Conservation (phyloP, 2,888 invertebrate species). For the Heteromurus nitidus region DNA sequence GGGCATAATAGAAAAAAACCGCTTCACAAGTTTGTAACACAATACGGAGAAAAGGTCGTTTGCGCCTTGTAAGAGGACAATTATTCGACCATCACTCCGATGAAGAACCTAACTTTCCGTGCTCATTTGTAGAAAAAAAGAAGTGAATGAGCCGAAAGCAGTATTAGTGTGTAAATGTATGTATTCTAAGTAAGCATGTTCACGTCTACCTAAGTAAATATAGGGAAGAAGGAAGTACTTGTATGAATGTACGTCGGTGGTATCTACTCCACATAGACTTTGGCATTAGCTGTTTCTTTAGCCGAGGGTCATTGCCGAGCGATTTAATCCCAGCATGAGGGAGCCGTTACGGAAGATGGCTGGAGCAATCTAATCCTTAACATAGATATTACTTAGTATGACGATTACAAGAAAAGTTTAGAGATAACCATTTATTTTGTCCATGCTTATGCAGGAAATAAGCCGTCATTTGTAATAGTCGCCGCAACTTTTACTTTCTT, state of each 20-base stretch:
- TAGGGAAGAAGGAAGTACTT: background rate
- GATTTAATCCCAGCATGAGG: conserved; percentile 55
- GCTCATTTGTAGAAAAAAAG: background rate
- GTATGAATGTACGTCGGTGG: background rate
- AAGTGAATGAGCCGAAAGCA: too few relatives aligned
- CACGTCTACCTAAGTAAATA: too few relatives aligned
- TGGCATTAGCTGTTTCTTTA: background rate
- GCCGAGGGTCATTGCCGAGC: conserved; percentile 47
- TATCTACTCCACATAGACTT: too few relatives aligned
- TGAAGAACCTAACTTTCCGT: background rate
- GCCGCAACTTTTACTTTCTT: conserved; percentile 11
- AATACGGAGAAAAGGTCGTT: background rate
- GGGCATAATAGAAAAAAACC: too few relatives aligned
- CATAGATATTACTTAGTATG: conserved; percentile 34
- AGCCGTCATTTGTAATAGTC: conserved; percentile 43
- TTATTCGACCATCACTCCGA: background rate
- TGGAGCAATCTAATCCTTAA: conserved; percentile 15
- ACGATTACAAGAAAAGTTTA: conserved; percentile 42
- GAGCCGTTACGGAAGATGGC: conserved; percentile 25
- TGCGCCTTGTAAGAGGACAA: background rate
- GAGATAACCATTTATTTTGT: conserved; percentile 44
- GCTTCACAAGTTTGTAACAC: too few relatives aligned
- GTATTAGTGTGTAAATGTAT: too few relatives aligned
- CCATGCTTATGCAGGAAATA: conserved; percentile 39
- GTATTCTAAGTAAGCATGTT: too few relatives aligned